phyloP scores from a whole-genome alignment of 2,113 vertebrate genomes.

The Crypturellus undulatus region DNA sequence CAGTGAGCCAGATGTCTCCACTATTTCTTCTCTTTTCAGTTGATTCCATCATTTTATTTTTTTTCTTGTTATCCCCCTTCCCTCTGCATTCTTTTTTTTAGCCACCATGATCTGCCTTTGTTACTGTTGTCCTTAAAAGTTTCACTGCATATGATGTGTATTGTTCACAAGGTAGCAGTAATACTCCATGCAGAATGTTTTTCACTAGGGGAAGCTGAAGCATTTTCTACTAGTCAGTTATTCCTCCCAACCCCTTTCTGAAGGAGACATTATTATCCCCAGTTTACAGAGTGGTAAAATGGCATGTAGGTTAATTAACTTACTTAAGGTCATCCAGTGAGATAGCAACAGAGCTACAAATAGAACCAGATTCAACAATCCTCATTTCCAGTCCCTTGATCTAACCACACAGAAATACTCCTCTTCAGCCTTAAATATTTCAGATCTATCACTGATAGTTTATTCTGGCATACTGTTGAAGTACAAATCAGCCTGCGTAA shows the following conservation, averaged over 20 bases:
- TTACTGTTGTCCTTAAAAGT: not conserved
- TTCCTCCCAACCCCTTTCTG: slow-evolving; percentile 6
- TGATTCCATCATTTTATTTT: not conserved
- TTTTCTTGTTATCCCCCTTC: not conserved
- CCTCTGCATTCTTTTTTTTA: not conserved
- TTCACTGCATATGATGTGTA: not conserved
- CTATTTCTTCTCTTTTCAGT: slow-evolving; percentile 31
- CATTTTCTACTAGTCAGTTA: slow-evolving; percentile 9
- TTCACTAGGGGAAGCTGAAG: not conserved
- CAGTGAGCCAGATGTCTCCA: slow-evolving; percentile 1
- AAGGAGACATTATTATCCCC: slow-evolving; percentile 1
- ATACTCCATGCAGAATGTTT: not conserved
- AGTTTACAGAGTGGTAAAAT: slow-evolving; percentile 37
- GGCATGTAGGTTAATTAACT: slow-evolving; percentile 56
- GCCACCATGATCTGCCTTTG: not conserved
- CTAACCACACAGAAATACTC: not conserved
- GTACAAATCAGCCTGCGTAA: not conserved
- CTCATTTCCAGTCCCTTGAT: not conserved
- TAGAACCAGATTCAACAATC: not conserved
- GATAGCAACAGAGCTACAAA: not conserved
- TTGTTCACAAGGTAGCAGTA: not conserved
- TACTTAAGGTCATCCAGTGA: slow-evolving; percentile 18
- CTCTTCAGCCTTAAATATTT: not conserved
- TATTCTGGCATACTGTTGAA: not conserved
- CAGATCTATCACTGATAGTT: not conserved